Evolutionary conservation across 2,888 invertebrate species (phyloP).

Genomic region (Tubulanus polymorphus): DNA sequence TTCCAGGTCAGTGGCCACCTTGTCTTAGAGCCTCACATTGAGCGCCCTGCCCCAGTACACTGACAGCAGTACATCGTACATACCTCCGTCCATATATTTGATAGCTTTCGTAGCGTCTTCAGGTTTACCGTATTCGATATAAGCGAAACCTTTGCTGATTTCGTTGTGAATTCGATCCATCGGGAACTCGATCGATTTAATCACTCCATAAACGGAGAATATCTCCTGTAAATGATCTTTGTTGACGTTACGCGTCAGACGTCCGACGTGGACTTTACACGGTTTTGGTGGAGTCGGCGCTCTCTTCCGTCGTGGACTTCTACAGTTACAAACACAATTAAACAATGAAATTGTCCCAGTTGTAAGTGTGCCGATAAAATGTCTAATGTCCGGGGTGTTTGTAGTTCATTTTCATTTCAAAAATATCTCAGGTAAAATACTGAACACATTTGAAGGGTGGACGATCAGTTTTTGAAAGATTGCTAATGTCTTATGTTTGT

Average conservation of each 20-base stretch:
- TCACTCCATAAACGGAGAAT: conserved; percentile 57
- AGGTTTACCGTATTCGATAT: conserved; percentile 87
- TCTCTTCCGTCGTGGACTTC: conserved; percentile 59
- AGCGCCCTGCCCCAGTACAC: too few species aligned
- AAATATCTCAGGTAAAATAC: too few species aligned
- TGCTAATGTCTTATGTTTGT: too few species aligned
- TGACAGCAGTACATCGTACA: conserved; percentile 3
- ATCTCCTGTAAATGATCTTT: conserved; percentile 57
- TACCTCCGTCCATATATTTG: conserved; percentile 99
- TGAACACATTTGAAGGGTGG: too few species aligned
- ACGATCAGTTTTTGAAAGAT: too few species aligned
- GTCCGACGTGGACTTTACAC: conserved; percentile 89
- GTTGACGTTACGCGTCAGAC: conserved; percentile 86
- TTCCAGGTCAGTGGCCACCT: too few species aligned
- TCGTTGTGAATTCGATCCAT: conserved; percentile 82
- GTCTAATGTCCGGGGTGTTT: too few species aligned
- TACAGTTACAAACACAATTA: neutral
- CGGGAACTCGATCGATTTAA: conserved; percentile 86
- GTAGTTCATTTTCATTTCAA: too few species aligned
- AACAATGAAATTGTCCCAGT: too few species aligned
- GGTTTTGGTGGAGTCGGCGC: conserved; percentile 83
- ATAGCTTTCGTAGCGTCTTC: conserved; percentile 98
- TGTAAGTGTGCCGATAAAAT: too few species aligned
- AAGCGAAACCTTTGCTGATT: conserved; percentile 88
- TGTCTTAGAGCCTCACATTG: too few species aligned